Evolutionary conservation across 1,140 invertebrate genomes (phyloP).

Genomic region (Venustaconcha ellipsiformis): DNA sequence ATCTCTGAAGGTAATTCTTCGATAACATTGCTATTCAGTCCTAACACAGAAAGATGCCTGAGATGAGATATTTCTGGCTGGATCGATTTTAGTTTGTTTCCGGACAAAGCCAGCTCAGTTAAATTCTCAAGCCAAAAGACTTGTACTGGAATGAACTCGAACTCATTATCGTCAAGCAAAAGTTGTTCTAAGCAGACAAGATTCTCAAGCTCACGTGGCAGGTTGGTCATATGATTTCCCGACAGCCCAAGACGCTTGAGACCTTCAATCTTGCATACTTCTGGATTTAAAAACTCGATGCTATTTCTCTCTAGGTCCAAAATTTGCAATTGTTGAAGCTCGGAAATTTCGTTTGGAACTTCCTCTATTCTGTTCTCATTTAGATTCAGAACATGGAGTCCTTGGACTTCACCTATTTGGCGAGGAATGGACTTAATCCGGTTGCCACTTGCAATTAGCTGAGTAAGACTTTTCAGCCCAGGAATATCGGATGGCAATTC

Average conservation of each 20-base stretch:
- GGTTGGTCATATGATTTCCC: slow-evolving; percentile 63
- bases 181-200: slow-evolving; percentile 57
- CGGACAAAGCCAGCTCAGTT: slow-evolving; percentile 55
- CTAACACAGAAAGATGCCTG: slow-evolving; percentile 51
- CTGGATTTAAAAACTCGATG: slow-evolving; percentile 58
- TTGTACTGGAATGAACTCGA: slow-evolving; percentile 66
- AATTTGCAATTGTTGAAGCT: slow-evolving; percentile 44
- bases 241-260: slow-evolving; percentile 56
- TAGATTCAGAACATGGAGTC: slow-evolving; percentile 48
- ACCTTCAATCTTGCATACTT: slow-evolving; percentile 57
- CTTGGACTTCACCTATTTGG: slow-evolving; percentile 45
- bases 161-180: slow-evolving; percentile 63
- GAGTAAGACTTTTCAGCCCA: slow-evolving; percentile 41
- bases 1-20: slow-evolving; percentile 55
- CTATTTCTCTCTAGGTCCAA: slow-evolving; percentile 60
- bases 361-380: slow-evolving; percentile 57
- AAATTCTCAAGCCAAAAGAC: slow-evolving; percentile 60
- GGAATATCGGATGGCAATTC: slow-evolving; percentile 53
- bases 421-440: slow-evolving; percentile 46
- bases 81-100: slow-evolving; percentile 53
- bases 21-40: slow-evolving; percentile 61
- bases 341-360: slow-evolving; percentile 45
- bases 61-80: slow-evolving; percentile 57
- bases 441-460: slow-evolving; percentile 57
- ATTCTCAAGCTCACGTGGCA: slow-evolving; percentile 63